Evolutionary conservation across 2,797 vertebrate species (phyloP), one percentile per base, ranked within the genome.

Genomic region (Melanotaenia maccullochi): DNA sequence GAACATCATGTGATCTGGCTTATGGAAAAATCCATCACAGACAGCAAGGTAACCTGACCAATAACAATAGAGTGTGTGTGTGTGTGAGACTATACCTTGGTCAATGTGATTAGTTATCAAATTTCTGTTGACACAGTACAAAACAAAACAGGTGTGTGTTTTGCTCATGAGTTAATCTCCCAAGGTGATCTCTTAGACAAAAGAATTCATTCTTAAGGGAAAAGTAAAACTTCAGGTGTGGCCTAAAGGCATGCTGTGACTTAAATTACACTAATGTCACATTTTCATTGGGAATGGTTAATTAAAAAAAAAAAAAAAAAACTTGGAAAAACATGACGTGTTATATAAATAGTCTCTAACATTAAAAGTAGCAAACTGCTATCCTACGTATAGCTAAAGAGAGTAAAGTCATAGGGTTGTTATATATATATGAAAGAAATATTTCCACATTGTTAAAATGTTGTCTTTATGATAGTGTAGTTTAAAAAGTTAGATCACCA

Each of bases 91-190:
- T 64, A 70, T 68, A 75, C 61, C 78, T 28, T 64, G 69, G 56
- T 73, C 73, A 74, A 71, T 86, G 81, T 91, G 85, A 81, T 81
- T 71, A 89, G 83, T 92, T 89, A 90, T 89, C 90, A 86, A 54
- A 87, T 89, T 87, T 89, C 75, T 92, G 86, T 91, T 92, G 89
- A 90, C 89, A 92, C 60, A 58, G 77, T 24, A 30, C 12, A 67
- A 63, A 81, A 85, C 68, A 76, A 81, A 89, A 65, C 76, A 71
- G 18, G 22, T 56, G 68, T 75, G 79, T 83, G 60, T 78, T 78
- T 75, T 67, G 61, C 70, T 55, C 25, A 59, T 63, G 49, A 67
- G 60, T 22, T 61, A 9, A 62, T 65, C 42, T 72, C 38, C 35
- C 47, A 52, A n/a, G 28, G 3, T 28, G 14, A 1, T 40, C 65